Percentiles rank a stretch among this genome's conserved stretches.
Conservation (phyloP, 2,888 invertebrate genomes). For the Nomada fucata region DNA sequence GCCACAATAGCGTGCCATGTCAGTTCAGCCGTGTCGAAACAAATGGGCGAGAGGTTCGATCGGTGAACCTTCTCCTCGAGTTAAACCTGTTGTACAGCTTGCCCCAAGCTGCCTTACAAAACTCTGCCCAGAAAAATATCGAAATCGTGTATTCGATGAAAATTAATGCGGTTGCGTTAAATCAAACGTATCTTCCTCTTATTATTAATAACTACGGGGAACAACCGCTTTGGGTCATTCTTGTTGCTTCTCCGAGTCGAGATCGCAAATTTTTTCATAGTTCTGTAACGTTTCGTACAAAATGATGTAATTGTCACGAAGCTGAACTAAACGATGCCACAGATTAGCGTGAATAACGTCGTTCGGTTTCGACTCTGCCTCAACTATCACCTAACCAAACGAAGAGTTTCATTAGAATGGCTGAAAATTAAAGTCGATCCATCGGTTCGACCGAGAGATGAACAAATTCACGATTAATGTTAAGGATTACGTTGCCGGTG, state of each 20-base stretch:
- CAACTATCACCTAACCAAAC: slow-evolving; percentile 51
- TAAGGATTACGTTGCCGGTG: slow-evolving; percentile 70
- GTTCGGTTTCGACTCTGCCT: slow-evolving; percentile 57
- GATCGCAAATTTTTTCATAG: slow-evolving; percentile 45
- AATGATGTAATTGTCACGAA: slow-evolving; percentile 79
- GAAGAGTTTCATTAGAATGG: slow-evolving; percentile 32
- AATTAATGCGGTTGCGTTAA: neutral
- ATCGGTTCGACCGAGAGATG: slow-evolving; percentile 4
- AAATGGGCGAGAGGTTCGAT: slow-evolving; percentile 59
- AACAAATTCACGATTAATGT: slow-evolving; percentile 33
- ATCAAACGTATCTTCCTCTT: neutral
- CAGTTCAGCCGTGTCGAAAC: slow-evolving; percentile 65
- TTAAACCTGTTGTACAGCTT: slow-evolving; percentile 36
- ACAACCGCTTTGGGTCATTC: neutral
- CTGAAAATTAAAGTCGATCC: neutral
- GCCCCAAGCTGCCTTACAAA: slow-evolving; percentile 25
- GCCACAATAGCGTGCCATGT: slow-evolving; percentile 69
- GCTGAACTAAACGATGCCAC: slow-evolving; percentile 79
- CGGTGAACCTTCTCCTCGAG: slow-evolving; percentile 56
- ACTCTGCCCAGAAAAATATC: neutral
- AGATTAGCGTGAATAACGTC: slow-evolving; percentile 75
- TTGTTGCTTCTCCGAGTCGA: slow-evolving; percentile 21
- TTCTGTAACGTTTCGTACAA: slow-evolving; percentile 76
- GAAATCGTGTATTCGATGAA: slow-evolving; percentile 1
- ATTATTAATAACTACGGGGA: neutral